Percentiles rank a stretch among this genome's conserved stretches.
phyloP scores from a whole-genome alignment of 2,888 invertebrate species.

The Empis livida region DNA sequence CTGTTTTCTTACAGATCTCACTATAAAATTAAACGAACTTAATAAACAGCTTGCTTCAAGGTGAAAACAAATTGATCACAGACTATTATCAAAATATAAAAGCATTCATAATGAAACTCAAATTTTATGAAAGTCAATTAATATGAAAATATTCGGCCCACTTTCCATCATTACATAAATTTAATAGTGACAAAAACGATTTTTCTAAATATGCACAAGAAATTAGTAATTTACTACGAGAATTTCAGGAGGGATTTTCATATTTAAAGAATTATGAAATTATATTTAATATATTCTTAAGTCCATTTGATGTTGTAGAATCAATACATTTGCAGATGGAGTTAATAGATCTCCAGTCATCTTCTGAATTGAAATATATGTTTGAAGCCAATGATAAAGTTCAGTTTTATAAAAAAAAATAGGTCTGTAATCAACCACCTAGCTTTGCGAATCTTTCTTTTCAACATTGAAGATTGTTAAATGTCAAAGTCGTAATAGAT shows the following conservation, averaged over 20 bases:
- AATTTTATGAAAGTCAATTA: neutral
- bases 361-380: neutral
- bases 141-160: neutral
- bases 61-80: too few relatives aligned
- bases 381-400: constrained; percentile 1
- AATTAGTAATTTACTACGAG: too few relatives aligned
- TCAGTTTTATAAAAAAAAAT: constrained; percentile 1
- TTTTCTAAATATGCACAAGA: too few relatives aligned
- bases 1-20: neutral
- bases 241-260: too few relatives aligned
- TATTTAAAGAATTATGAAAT: too few relatives aligned
- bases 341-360: neutral
- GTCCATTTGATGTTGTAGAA: neutral
- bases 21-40: neutral
- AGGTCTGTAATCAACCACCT: neutral
- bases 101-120: neutral
- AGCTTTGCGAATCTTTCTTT: too few relatives aligned
- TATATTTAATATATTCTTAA: too few relatives aligned
- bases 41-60: neutral
- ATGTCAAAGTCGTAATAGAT: too few relatives aligned
- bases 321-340: neutral
- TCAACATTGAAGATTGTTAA: too few relatives aligned
- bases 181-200: too few relatives aligned
- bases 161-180: too few relatives aligned
- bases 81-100: too few relatives aligned